Evolutionary conservation across 92 coral and sea anemone genomes (phyloP), one percentile per base, ranked within the genome.

Genomic region (Epizoanthus stellaris): DNA sequence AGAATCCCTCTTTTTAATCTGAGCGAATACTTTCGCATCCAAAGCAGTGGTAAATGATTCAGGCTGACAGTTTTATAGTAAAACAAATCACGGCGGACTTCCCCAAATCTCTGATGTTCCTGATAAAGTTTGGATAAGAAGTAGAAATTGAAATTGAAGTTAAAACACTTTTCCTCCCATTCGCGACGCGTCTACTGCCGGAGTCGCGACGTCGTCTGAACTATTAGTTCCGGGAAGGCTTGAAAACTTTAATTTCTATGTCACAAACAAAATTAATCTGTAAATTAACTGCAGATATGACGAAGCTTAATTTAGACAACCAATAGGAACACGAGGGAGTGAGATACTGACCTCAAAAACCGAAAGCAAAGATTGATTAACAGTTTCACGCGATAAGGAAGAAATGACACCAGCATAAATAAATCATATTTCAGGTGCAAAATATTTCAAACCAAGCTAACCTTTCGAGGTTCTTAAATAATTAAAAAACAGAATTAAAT

Each of bases 181-280:
- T 66, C 15, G 30, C 25, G 38, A 21, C 15, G 38, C 6, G 15
- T 67, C 30, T 10, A 67, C 71, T 67, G 25, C n/a, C 14, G 73
- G 42, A 14, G 52, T 68, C 17, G 6, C 0, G 49, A 68, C 10
- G 4, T 68, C 52, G 13, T 14, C 4, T 25, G 9, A 67, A 62
- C 1, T 64, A 13, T 64, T 64, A 38, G 73, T 68, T 68, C 52
- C 73, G 49, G 49, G 20, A 36, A 39, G n/a, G 43, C 23, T 38
- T 67, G 72, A 42, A 30, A 67, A 67, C 9, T 34, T 67, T 67
- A 67, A 67, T 67, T 67, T 67, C 47, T 16, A 67, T 67, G 45
- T 30, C 45, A 36, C 39, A 17, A 17, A 14, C 23, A 30, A 42
- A 39, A 42, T 67, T 67, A 67, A 38, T 68, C 56, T 52, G 56